Conservation (phyloP, 2,888 invertebrate genomes). For the Hypomecis punctinalis region DNA sequence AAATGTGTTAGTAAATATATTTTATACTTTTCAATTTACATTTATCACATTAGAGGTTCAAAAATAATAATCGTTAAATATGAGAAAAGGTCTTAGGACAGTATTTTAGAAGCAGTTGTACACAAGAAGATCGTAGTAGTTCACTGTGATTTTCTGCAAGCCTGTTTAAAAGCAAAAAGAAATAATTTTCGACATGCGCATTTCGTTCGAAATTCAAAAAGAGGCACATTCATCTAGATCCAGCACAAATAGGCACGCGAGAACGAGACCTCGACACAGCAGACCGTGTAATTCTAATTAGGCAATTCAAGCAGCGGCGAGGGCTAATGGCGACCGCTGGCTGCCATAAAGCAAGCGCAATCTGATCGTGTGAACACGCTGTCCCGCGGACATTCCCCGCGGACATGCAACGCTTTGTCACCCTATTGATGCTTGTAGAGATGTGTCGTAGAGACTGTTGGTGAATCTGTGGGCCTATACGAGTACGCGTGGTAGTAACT, state of each 20-base stretch:
- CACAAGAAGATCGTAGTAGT: too few relatives aligned
- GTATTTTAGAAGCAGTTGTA: too few relatives aligned
- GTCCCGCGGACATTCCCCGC: constrained; percentile 70
- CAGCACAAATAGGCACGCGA: constrained; percentile 55
- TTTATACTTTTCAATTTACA: too few relatives aligned
- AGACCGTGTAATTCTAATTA: constrained; percentile 79
- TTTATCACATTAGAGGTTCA: too few relatives aligned
- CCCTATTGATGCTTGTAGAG: constrained; percentile 60
- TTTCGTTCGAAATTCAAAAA: constrained; percentile 33
- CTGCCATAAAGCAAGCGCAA: constrained; percentile 76
- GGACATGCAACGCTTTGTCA: constrained; percentile 82
- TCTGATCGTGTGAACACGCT: constrained; percentile 83
- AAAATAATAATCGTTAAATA: background rate
- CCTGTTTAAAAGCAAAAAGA: constrained; percentile 11
- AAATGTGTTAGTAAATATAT: background rate
- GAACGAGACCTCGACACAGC: constrained; percentile 61
- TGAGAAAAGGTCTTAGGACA: background rate
- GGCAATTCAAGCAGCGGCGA: constrained; percentile 75
- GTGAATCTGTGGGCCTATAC: constrained; percentile 6
- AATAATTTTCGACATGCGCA: constrained; percentile 38
- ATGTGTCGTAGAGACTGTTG: constrained; percentile 22
- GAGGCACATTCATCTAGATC: constrained; percentile 53
- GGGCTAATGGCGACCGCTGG: constrained; percentile 74
- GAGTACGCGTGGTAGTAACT: constrained; percentile 7
- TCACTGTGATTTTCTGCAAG: background rate